These are phyloP conservation scores for Eupeodes latifasciatus DNA, from an alignment of 2,888 invertebrate species.

Conservation along the genomic window DNA sequence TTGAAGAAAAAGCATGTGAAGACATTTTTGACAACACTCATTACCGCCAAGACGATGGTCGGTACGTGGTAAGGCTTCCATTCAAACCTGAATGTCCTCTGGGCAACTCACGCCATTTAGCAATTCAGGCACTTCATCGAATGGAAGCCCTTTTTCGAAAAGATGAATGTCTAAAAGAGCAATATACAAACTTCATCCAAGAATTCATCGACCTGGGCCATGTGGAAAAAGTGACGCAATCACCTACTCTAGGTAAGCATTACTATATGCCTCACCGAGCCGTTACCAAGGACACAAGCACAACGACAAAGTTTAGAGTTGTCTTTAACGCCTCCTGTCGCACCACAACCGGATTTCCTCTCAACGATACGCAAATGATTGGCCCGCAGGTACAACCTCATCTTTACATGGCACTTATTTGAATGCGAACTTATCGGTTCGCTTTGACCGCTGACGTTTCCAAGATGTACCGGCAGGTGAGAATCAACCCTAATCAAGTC, in stretches of 20 bases:
- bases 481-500: conserved; percentile 15
- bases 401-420: background rate
- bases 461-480: conserved; percentile 46
- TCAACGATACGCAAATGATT: too few relatives aligned
- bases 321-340: background rate
- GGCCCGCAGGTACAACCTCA: too few relatives aligned
- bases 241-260: conserved; percentile 11
- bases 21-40: conserved; percentile 15
- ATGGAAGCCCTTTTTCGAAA: conserved; percentile 19
- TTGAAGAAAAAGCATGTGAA: conserved; percentile 34
- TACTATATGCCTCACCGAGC: conserved; percentile 49
- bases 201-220: conserved; percentile 46
- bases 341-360: background rate
- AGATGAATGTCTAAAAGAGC: background rate
- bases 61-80: conserved; percentile 37
- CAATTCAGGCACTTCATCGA: conserved; percentile 17
- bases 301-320: background rate
- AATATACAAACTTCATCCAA: conserved; percentile 43
- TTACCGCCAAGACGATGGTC: conserved; percentile 34
- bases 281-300: conserved; percentile 47
- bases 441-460: conserved; percentile 36
- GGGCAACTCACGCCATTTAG: conserved; percentile 17
- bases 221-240: conserved; percentile 30
- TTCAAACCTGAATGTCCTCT: conserved; percentile 23
- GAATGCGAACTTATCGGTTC: background rate